Conservation (phyloP, 35 echinoderm and acorn worm genomes). For the Ophioderma brevispina region DNA sequence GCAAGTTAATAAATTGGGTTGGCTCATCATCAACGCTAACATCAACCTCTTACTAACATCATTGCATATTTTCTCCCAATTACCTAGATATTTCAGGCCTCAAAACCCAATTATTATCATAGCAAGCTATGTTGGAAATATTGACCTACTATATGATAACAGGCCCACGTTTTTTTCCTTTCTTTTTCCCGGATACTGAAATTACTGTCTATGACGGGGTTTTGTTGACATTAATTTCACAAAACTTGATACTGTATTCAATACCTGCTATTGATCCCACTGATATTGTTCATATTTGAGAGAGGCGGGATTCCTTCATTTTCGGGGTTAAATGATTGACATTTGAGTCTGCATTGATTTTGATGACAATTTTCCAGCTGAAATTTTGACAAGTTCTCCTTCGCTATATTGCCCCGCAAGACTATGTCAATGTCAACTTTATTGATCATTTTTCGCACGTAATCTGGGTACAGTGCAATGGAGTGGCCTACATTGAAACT, state of each 20-base stretch:
- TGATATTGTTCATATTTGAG: slow-evolving; percentile 8
- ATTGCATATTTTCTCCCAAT: no score
- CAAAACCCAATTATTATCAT: background rate
- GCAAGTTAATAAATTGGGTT: no score
- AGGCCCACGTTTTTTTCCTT: background rate
- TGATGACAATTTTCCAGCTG: slow-evolving; percentile 8
- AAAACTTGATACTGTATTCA: slow-evolving; percentile 11
- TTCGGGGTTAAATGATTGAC: slow-evolving; percentile 9
- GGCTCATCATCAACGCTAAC: no score
- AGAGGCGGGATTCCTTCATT: slow-evolving; percentile 2
- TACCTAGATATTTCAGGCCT: background rate
- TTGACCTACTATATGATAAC: background rate
- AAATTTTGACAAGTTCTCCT: slow-evolving; percentile 6
- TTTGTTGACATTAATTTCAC: background rate
- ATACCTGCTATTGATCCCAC: background rate
- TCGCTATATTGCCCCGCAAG: background rate
- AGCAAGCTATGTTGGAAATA: background rate
- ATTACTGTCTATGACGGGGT: background rate
- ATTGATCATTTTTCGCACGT: slow-evolving; percentile 13
- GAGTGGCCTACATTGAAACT: background rate
- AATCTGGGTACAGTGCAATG: background rate
- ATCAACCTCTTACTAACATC: no score
- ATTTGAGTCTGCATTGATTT: background rate
- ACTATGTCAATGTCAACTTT: slow-evolving; percentile 7
- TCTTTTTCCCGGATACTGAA: background rate